These are phyloP conservation scores for Ramphastos sulfuratus DNA, from an alignment of 2,113 vertebrate genomes.

Conservation along the genomic window DNA sequence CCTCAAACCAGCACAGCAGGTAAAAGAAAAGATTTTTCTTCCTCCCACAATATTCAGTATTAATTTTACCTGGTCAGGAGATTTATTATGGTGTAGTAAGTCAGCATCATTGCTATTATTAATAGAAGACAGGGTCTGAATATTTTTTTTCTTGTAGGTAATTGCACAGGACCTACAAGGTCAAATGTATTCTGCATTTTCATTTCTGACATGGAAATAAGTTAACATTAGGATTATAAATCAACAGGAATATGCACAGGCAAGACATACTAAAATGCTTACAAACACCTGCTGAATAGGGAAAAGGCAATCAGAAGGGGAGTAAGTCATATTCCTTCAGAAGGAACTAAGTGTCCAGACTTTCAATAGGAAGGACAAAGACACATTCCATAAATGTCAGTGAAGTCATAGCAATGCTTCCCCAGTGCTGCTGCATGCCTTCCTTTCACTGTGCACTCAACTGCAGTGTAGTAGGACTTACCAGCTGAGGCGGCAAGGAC, in stretches of 20 bases:
- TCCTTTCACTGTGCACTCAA: neutral
- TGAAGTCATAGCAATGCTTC: neutral
- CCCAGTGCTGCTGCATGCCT: neutral
- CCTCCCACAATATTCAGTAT: neutral
- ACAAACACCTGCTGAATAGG: neutral
- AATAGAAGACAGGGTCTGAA: neutral
- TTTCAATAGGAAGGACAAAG: neutral
- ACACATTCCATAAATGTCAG: neutral
- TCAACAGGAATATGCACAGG: neutral
- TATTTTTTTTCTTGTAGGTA: neutral
- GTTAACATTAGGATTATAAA: neutral
- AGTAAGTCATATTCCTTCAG: neutral
- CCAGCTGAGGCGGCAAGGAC: slow-evolving; percentile 90
- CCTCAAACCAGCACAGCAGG: neutral
- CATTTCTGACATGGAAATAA: neutral
- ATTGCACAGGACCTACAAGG: neutral
- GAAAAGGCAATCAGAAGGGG: neutral
- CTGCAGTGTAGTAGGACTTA: slow-evolving; percentile 50
- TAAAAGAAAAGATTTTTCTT: neutral
- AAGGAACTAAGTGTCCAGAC: neutral
- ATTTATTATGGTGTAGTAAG: neutral
- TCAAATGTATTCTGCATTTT: neutral
- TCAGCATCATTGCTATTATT: neutral
- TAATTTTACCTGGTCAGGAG: neutral
- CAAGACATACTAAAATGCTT: neutral